Conservation (phyloP, 2,113 vertebrate genomes). For the Podarcis raffonei region DNA sequence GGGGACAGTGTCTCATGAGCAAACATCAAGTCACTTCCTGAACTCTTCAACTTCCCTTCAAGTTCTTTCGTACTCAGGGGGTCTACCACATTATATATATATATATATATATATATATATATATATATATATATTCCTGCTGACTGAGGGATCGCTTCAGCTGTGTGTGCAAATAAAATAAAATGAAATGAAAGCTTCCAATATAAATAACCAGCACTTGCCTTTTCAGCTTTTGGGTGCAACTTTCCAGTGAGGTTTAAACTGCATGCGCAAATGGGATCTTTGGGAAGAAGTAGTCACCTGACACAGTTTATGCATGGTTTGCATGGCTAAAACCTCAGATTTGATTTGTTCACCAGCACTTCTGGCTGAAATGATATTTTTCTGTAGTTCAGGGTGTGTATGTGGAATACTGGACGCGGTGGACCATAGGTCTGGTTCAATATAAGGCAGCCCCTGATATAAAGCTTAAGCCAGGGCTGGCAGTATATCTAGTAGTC, state of each 20-base stretch:
- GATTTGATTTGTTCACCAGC: no score
- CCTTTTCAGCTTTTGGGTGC: conserved; percentile 31
- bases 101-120: conserved; percentile 27
- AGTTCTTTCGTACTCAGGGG: conserved; percentile 35
- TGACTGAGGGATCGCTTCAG: conserved; percentile 20
- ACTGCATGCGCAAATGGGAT: not conserved
- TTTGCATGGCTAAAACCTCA: not conserved
- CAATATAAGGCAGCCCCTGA: not conserved
- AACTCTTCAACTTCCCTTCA: conserved; percentile 69
- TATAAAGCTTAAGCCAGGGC: not conserved
- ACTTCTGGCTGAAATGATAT: not conserved
- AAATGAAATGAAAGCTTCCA: conserved; percentile 18
- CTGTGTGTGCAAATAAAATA: conserved; percentile 31
- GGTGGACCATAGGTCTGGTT: not conserved
- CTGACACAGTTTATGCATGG: not conserved
- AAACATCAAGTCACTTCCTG: conserved; percentile 62
- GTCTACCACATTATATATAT: fast-evolving
- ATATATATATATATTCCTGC: conserved; percentile 31
- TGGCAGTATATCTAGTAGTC: no score
- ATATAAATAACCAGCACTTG: conserved; percentile 51
- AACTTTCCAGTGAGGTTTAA: not conserved
- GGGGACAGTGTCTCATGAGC: conserved; percentile 57
- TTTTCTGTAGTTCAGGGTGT: not conserved
- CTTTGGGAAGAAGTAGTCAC: not conserved
- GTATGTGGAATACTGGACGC: not conserved